Percentiles rank a stretch among this genome's conserved stretches.
Evolutionary conservation across 2,113 vertebrate genomes (phyloP).

Genomic region (Erinaceus europaeus): DNA sequence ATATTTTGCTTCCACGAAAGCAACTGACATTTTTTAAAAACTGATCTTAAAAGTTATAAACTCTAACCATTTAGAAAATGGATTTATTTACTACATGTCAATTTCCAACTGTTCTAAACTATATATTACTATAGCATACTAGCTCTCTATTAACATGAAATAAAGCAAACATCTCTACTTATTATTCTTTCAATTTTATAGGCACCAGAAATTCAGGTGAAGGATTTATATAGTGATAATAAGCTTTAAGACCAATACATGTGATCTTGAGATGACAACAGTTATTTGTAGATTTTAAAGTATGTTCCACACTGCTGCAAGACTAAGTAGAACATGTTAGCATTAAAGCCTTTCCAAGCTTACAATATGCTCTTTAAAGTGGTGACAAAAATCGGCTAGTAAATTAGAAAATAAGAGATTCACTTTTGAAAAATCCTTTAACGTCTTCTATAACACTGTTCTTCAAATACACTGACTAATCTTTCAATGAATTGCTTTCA

Average conservation of each 20-base stretch:
- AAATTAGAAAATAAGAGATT: constrained; percentile 57
- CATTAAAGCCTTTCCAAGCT: constrained; percentile 64
- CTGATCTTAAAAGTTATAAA: constrained; percentile 12
- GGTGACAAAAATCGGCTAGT: constrained; percentile 69
- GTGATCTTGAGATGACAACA: constrained; percentile 38
- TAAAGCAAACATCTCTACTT: not conserved
- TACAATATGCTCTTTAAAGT: constrained; percentile 60
- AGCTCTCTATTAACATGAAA: not conserved
- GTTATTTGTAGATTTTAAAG: constrained; percentile 47
- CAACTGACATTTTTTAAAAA: not conserved
- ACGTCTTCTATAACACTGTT: constrained; percentile 52
- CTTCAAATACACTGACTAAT: not conserved
- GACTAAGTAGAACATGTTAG: constrained; percentile 54
- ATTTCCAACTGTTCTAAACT: constrained; percentile 10
- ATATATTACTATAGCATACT: not conserved
- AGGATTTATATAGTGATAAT: not conserved
- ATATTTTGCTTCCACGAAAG: constrained; percentile 17
- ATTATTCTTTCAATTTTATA: not conserved
- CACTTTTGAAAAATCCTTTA: constrained; percentile 61
- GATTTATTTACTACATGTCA: not conserved
- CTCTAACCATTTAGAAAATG: constrained; percentile 23
- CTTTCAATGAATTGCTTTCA: constrained; percentile 53
- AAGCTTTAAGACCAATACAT: not conserved
- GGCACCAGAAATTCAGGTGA: not conserved
- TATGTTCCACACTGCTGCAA: constrained; percentile 43